Percentiles rank a stretch among this genome's conserved stretches.
Conservation (phyloP, 2,797 vertebrate genomes). For the Champsocephalus gunnari region DNA sequence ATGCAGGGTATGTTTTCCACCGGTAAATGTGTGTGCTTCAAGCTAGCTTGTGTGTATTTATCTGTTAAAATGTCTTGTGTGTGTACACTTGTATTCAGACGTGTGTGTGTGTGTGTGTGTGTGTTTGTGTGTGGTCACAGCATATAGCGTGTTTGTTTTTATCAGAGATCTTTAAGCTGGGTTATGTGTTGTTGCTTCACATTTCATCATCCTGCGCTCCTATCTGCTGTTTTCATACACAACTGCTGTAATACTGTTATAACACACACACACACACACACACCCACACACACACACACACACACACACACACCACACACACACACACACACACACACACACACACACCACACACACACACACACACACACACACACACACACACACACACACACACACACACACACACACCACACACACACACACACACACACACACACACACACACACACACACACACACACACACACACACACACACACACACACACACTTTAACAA, state of each 20-base stretch:
- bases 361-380: conserved; percentile 36
- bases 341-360: conserved; percentile 47
- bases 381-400: conserved; percentile 39
- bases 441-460: conserved; percentile 54
- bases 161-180: conserved; percentile 85
- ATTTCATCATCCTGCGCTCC: conserved; percentile 85
- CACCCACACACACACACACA: conserved; percentile 56
- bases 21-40: conserved; percentile 32
- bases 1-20: conserved; percentile 38
- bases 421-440: conserved; percentile 57
- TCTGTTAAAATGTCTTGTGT: conserved; percentile 45
- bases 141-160: conserved; percentile 75
- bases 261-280: conserved; percentile 60
- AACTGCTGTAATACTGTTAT: conserved; percentile 80
- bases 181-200: conserved; percentile 87
- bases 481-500: conserved; percentile 58
- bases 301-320: conserved; percentile 59
- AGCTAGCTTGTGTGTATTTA: conserved; percentile 49
- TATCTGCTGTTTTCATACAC: conserved; percentile 85
- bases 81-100: no score
- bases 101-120: conserved; percentile 38
- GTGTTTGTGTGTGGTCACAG: conserved; percentile 53
- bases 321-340: conserved; percentile 57
- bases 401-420: conserved; percentile 63
- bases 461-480: conserved; percentile 37